These are phyloP conservation scores for Drosophila mayaguana DNA, from an alignment of 2,888 invertebrate species.

Conservation along the genomic window DNA sequence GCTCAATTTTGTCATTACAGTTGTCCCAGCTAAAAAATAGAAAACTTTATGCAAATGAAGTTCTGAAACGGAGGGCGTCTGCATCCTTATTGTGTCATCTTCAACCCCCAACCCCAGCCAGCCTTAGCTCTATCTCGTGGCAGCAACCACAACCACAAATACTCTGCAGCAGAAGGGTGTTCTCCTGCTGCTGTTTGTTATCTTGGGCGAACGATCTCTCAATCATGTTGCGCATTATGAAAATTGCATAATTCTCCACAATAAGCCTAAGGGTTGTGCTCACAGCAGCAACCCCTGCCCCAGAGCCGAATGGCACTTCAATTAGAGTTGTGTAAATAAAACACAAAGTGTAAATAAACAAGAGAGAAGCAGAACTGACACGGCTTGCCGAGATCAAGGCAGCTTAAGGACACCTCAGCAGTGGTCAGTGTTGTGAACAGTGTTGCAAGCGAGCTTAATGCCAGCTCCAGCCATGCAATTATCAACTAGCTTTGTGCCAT, in stretches of 20 bases:
- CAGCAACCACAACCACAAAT: slow-evolving; percentile 42
- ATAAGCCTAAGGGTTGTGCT: slow-evolving; percentile 51
- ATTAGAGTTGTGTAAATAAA: slow-evolving; percentile 67
- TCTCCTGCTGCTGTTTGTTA: slow-evolving; percentile 24
- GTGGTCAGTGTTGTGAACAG: slow-evolving; percentile 9
- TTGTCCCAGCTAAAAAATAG: slow-evolving; percentile 25
- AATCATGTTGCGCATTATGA: slow-evolving; percentile 73
- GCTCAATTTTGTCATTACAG: slow-evolving; percentile 55
- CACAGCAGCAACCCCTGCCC: background rate
- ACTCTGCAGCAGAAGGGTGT: slow-evolving; percentile 35
- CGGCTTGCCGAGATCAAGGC: slow-evolving; percentile 30
- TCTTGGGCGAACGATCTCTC: slow-evolving; percentile 69
- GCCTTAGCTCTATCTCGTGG: background rate
- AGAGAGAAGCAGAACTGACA: slow-evolving; percentile 5
- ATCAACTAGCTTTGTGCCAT: slow-evolving; percentile 19
- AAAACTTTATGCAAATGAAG: slow-evolving; percentile 70
- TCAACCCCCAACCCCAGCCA: background rate
- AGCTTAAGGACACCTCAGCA: slow-evolving; percentile 28
- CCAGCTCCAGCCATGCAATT: slow-evolving; percentile 59
- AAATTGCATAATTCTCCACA: slow-evolving; percentile 74
- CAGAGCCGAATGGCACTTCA: slow-evolving; percentile 64
- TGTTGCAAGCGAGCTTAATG: slow-evolving; percentile 20
- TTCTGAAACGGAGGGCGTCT: slow-evolving; percentile 55
- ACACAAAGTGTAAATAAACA: slow-evolving; percentile 48
- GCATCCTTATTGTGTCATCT: background rate